These are phyloP conservation scores for Bergia puertoricense DNA, from an alignment of 92 coral and sea anemone species.

Conservation along the genomic window DNA sequence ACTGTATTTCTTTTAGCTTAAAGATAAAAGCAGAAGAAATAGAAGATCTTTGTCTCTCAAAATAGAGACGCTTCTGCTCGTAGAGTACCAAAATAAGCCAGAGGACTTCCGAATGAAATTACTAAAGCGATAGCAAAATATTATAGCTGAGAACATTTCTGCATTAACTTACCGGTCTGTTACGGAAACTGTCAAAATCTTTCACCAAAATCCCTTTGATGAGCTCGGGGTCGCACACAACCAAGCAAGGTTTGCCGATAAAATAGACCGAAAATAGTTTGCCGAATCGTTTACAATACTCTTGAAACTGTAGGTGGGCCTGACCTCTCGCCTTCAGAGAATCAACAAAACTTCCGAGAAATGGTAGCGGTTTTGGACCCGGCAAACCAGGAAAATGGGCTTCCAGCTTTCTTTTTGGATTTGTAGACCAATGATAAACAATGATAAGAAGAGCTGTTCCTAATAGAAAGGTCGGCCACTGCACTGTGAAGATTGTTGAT, in stretches of 20 bases:
- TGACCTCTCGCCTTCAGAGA: constrained; percentile 40
- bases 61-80: neutral
- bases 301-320: constrained; percentile 47
- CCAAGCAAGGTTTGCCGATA: constrained; percentile 24
- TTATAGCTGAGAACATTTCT: neutral
- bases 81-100: neutral
- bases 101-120: neutral
- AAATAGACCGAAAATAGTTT: constrained; percentile 37
- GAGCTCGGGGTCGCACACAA: constrained; percentile 60
- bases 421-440: neutral
- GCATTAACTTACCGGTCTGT: constrained; percentile 48
- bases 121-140: neutral
- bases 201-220: constrained; percentile 60
- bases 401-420: constrained; percentile 30
- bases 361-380: constrained; percentile 71
- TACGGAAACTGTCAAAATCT: constrained; percentile 57
- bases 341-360: constrained; percentile 42
- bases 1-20: neutral
- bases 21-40: neutral
- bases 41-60: neutral
- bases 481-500: neutral
- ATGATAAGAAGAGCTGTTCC: neutral
- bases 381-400: constrained; percentile 49
- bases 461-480: neutral
- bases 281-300: constrained; percentile 67